These are phyloP conservation scores for Abscondita cerata DNA, from an alignment of 2,888 invertebrate species.

Conservation along the genomic window DNA sequence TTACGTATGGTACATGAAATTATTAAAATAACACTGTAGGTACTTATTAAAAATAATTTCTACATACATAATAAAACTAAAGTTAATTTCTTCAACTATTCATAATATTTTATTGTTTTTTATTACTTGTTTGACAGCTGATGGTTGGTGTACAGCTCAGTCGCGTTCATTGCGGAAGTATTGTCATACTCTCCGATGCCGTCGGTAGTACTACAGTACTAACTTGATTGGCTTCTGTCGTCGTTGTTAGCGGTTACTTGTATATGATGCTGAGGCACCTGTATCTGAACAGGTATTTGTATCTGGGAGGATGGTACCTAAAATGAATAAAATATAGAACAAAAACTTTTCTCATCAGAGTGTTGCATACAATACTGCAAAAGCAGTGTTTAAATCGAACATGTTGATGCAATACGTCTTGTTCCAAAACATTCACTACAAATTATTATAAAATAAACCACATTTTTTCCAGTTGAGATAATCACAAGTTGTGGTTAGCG, in stretches of 20 bases:
- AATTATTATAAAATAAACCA: no score
- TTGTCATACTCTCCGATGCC: constrained; percentile 57
- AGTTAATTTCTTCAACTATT: background rate
- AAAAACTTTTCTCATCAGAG: no score
- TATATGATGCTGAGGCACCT: constrained; percentile 65
- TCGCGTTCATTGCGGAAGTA: constrained; percentile 40
- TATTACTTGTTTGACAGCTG: background rate
- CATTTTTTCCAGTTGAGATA: no score
- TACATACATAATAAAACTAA: background rate
- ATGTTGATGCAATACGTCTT: no score
- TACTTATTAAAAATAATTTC: background rate
- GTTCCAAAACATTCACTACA: no score
- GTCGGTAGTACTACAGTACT: constrained; percentile 64
- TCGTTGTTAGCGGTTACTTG: constrained; percentile 53
- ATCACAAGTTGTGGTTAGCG: no score
- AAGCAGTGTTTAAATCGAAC: no score
- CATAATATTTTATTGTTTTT: background rate
- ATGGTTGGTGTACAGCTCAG: background rate
- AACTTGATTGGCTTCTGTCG: constrained; percentile 51
- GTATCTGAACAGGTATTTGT: constrained; percentile 70
- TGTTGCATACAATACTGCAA: no score
- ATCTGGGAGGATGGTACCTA: constrained; percentile 70
- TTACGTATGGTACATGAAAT: constrained; percentile 1
- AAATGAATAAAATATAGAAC: background rate
- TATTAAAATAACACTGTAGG: background rate